Evolutionary conservation across 2,113 vertebrate species (phyloP).

Genomic region (Periophthalmodon schlosseri): DNA sequence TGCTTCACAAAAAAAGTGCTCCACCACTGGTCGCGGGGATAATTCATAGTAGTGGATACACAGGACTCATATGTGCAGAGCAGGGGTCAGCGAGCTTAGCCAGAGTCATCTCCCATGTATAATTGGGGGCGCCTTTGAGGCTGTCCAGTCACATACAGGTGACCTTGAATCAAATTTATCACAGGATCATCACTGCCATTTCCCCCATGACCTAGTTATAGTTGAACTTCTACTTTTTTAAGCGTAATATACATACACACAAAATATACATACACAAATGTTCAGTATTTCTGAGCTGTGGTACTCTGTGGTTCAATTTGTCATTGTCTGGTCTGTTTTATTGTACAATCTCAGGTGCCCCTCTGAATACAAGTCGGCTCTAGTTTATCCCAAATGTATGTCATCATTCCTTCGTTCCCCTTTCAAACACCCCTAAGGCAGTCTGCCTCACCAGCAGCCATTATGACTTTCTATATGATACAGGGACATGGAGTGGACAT

Average conservation of each 20-base stretch:
- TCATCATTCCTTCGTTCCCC: constrained; percentile 16
- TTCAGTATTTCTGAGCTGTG: neutral
- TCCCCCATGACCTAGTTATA: neutral
- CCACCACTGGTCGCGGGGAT: too few relatives aligned
- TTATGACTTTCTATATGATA: neutral
- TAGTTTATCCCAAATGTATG: constrained; percentile 8
- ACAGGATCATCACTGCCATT: neutral
- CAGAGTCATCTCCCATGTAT: neutral
- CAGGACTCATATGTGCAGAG: neutral
- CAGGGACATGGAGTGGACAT: neutral
- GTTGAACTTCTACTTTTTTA: neutral
- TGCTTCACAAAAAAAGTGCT: too few relatives aligned
- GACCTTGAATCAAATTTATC: neutral
- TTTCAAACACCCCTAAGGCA: constrained; percentile 6
- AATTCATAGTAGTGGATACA: too few relatives aligned
- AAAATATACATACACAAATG: neutral
- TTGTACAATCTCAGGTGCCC: neutral
- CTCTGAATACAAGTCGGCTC: constrained; percentile 20
- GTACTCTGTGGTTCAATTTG: neutral
- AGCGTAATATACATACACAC: neutral
- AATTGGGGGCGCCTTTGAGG: neutral
- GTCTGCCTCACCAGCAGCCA: constrained; percentile 9
- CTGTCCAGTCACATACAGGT: neutral
- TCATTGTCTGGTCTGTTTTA: neutral
- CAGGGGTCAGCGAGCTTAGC: neutral